Percentiles rank a stretch among this genome's conserved stretches.
phyloP scores from a whole-genome alignment of 2,797 vertebrate species.

The Carapus acus region DNA sequence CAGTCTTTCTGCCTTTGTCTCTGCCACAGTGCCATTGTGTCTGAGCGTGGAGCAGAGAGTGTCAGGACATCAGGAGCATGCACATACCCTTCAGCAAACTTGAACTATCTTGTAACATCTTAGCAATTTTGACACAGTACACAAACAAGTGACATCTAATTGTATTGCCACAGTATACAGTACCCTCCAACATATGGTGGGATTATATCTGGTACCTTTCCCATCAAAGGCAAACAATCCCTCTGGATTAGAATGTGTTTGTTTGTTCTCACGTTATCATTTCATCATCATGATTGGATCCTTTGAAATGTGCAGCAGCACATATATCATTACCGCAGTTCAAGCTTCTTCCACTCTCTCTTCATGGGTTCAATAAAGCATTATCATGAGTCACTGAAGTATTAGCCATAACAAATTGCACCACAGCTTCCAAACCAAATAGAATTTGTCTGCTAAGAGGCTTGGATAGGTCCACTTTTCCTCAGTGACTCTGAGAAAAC shows the following conservation, averaged over 20 bases:
- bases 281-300: constrained; percentile 44
- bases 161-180: constrained; percentile 19
- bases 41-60: constrained; percentile 33
- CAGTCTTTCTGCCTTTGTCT: constrained; percentile 36
- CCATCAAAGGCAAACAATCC: constrained; percentile 33
- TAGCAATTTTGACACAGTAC: constrained; percentile 10
- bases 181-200: constrained; percentile 18
- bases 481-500: constrained; percentile 58
- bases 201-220: constrained; percentile 17
- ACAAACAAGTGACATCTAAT: constrained; percentile 6
- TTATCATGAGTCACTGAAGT: constrained; percentile 54
- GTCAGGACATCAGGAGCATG: constrained; percentile 10
- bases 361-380: constrained; percentile 45
- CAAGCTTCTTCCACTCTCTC: constrained; percentile 37
- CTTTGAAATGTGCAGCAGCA: constrained; percentile 45
- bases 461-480: constrained; percentile 50
- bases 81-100: not conserved
- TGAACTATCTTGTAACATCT: not conserved
- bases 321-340: constrained; percentile 51
- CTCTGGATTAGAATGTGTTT: constrained; percentile 32
- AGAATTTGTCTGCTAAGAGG: constrained; percentile 50
- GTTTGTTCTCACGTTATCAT: constrained; percentile 31
- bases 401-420: constrained; percentile 64
- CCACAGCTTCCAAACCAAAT: constrained; percentile 57
- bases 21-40: constrained; percentile 41